Conservation (phyloP, 2,888 invertebrate species). For the Troilus luridus region DNA sequence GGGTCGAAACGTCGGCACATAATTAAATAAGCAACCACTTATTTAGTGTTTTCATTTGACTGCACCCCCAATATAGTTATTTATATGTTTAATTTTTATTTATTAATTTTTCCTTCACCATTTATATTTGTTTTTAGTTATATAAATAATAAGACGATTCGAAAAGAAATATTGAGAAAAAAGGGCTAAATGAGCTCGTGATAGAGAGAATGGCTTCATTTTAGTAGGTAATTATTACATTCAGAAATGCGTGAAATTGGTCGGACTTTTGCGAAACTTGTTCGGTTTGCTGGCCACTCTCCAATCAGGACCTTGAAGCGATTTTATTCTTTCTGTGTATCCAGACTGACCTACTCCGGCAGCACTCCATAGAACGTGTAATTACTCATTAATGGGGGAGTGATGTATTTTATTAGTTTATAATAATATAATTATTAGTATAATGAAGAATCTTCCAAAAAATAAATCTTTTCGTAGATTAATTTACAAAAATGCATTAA, state of each 20-base stretch:
- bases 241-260: constrained; percentile 16
- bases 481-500: too few relatives aligned
- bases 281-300: constrained; percentile 25
- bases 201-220: neutral
- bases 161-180: neutral
- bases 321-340: constrained; percentile 31
- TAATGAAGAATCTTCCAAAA: neutral
- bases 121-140: neutral
- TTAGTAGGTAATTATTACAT: constrained; percentile 14
- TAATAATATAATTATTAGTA: neutral
- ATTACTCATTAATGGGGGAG: neutral
- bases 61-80: too few relatives aligned
- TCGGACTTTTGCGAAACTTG: constrained; percentile 25
- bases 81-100: too few relatives aligned
- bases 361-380: neutral
- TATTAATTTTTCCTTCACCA: too few relatives aligned
- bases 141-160: neutral
- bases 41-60: too few relatives aligned
- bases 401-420: neutral
- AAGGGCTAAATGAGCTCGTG: neutral
- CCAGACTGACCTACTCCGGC: neutral
- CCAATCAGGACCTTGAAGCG: neutral
- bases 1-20: too few relatives aligned
- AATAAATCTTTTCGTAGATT: too few relatives aligned
- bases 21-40: too few relatives aligned